phyloP scores from a whole-genome alignment of 2,113 vertebrate species.

The Macrotis lagotis region DNA sequence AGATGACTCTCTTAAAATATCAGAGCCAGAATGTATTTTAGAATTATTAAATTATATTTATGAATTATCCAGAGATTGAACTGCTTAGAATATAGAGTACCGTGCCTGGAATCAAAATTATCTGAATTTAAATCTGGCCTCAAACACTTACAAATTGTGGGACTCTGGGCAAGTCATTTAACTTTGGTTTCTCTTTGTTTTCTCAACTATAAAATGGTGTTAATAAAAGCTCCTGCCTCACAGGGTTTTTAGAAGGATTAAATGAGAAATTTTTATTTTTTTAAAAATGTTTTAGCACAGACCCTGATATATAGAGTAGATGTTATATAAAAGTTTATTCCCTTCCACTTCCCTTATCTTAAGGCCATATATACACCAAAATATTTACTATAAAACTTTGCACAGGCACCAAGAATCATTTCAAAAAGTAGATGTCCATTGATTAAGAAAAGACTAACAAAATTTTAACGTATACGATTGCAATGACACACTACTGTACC shows the following conservation, averaged over 20 bases:
- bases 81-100: not conserved
- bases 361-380: not conserved
- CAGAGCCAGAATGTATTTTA: not conserved
- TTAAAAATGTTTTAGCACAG: not conserved
- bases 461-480: not conserved
- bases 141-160: not conserved
- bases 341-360: not conserved
- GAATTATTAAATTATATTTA: not conserved
- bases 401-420: not conserved
- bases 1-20: not conserved
- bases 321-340: not conserved
- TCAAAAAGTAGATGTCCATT: not conserved
- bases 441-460: not conserved
- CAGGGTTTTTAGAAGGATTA: not conserved
- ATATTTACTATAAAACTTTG: not conserved
- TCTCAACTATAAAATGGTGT: not conserved
- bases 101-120: not conserved
- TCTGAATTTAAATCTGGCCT: not conserved
- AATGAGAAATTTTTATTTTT: not conserved
- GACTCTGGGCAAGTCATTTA: not conserved
- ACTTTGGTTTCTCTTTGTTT: not conserved
- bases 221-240: not conserved
- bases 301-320: not conserved
- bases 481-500: not conserved
- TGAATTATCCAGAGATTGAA: not conserved